Evolutionary conservation across 1,140 invertebrate species (phyloP).

Genomic region (Bombus sibiricus): DNA sequence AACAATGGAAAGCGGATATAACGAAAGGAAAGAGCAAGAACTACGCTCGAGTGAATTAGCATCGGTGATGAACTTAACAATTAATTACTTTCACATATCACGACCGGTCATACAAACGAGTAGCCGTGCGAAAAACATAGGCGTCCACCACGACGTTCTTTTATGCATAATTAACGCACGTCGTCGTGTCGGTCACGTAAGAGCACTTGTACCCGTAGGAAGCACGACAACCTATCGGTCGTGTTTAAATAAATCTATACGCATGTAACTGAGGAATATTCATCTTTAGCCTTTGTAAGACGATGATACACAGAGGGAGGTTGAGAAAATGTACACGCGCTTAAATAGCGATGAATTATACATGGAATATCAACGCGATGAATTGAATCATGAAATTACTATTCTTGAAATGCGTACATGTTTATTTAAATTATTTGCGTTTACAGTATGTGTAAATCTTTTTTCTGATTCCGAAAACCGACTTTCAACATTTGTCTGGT

Average conservation of each 20-base stretch:
- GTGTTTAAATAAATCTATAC: neutral
- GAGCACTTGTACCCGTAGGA: neutral
- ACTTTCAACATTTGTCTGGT: too few species aligned
- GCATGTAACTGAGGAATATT: neutral
- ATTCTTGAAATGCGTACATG: too few species aligned
- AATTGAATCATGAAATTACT: too few species aligned
- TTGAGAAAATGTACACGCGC: neutral
- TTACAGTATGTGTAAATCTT: too few species aligned
- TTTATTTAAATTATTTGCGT: too few species aligned
- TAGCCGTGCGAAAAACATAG: neutral
- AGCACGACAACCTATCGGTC: neutral
- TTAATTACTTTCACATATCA: constrained; percentile 52
- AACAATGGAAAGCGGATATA: constrained; percentile 61
- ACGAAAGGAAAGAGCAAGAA: constrained; percentile 45
- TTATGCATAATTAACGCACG: neutral
- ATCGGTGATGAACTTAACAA: constrained; percentile 38
- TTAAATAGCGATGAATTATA: too few species aligned
- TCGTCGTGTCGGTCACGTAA: neutral
- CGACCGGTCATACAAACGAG: neutral
- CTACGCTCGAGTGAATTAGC: constrained; percentile 38
- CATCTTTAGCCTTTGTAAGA: neutral
- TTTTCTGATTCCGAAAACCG: too few species aligned
- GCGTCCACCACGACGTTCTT: neutral
- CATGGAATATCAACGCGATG: too few species aligned
- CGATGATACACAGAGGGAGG: too few species aligned